Base-by-base conservation (phyloP, 2,888 invertebrate species). In the Hanleya hanleyi region DNA sequence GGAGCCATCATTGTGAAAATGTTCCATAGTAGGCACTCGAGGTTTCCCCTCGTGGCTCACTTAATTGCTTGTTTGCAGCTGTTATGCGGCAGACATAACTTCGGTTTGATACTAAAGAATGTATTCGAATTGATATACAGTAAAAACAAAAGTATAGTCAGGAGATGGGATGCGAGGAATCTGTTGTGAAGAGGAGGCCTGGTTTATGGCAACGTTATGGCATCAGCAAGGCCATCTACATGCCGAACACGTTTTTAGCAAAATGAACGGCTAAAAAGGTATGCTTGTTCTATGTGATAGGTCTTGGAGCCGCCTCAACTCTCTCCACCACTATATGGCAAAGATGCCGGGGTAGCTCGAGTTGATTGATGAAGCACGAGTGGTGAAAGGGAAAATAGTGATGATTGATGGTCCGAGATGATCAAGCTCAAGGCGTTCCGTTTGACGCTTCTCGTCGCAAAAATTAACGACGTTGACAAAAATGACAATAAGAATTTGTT, bases 401-500 rank as follows among this genome's bases (percentile, higher is more conserved):
- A 22, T 57, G 57, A 57, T 57, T 22, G 57, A 57, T 57, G 57
- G 32, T 4, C 1, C 15, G 57, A 15, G 57, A 57, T 57, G 57
- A 47, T 47, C 18, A 57, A 57, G 57, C 57, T 57, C 32, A 57
- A 57, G 57, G 57, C 57, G 57, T 26, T 57, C 57, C 32, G 12
- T 57, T 57, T 57, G 57, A 57, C 57, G 57, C 57, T 57, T 57
- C 57, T 57, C 32, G 29, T 57, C 5, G 32, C 26, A 29, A 57
- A 57, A 57, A 57, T 57, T 57, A 57, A 57, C 57, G 57, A 32
- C 57, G 57, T 57, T 57, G 57, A 57, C 29, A 57, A 57, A 57
- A 57, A 57, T 57, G 57, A 57, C 57, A 57, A 29, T 22, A 29
- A 29, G 57, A 57, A 57, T 57, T 57, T 57, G 57, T 57, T 57